A percentile compares a stretch with the other conserved stretches of the same genome.
phyloP scores from a whole-genome alignment of 37 sponge, comb jelly and placozoan genomes.

The Ianthella basta region DNA sequence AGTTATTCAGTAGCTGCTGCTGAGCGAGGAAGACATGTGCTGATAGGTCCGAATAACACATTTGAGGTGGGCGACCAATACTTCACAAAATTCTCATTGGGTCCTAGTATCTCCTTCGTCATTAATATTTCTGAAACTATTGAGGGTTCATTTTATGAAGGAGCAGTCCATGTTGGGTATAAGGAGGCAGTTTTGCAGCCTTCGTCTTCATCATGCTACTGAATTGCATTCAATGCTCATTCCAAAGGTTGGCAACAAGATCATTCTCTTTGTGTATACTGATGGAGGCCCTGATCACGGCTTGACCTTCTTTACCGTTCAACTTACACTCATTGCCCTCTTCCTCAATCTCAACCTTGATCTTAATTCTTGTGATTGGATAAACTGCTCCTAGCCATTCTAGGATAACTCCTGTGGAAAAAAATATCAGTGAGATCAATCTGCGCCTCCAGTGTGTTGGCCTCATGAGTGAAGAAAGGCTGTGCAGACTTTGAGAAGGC shows the following conservation, averaged over 20 bases:
- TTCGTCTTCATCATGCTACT: conserved; percentile 43
- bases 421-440: conserved; percentile 62
- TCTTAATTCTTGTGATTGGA: conserved; percentile 31
- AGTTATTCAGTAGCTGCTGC: conserved; percentile 61
- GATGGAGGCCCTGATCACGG: conserved; percentile 71
- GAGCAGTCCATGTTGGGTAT: conserved; percentile 42
- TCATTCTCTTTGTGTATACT: conserved; percentile 47
- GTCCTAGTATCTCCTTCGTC: conserved; percentile 38
- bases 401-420: conserved; percentile 47
- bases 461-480: too few species aligned
- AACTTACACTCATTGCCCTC: conserved; percentile 49
- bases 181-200: conserved; percentile 55
- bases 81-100: conserved; percentile 52
- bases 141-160: conserved; percentile 44
- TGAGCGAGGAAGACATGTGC: conserved; percentile 50
- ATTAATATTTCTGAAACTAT: conserved; percentile 53
- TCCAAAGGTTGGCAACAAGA: not conserved
- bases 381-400: conserved; percentile 67
- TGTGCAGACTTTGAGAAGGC: not conserved
- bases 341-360: conserved; percentile 58
- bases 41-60: conserved; percentile 32
- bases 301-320: conserved; percentile 51
- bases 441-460: conserved; percentile 54
- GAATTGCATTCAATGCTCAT: conserved; percentile 32
- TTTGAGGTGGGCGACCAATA: conserved; percentile 65